Conservation (phyloP, 2,797 vertebrate species). For the Lacerta agilis region DNA sequence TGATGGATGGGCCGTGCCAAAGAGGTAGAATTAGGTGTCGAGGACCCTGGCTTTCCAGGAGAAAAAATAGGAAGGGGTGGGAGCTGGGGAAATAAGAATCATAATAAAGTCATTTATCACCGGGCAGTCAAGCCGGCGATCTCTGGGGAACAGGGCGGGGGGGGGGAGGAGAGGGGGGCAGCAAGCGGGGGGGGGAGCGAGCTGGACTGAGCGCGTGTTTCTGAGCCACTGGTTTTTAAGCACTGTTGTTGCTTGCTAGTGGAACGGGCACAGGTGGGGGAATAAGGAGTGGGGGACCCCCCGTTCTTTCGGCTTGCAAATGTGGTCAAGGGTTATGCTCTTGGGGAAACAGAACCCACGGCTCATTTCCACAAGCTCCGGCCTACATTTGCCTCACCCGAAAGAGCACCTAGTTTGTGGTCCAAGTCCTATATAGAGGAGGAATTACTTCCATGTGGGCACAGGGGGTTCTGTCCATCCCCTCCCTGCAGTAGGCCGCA, state of each 20-base stretch:
- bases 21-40: slow-evolving; percentile 40
- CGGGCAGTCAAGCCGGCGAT: slow-evolving; percentile 10
- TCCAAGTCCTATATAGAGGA: too few relatives aligned
- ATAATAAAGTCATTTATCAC: slow-evolving; percentile 44
- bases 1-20: slow-evolving; percentile 44
- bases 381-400: too few relatives aligned
- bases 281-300: not conserved
- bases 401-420: too few relatives aligned
- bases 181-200: too few relatives aligned
- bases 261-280: not conserved
- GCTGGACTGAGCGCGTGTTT: not conserved
- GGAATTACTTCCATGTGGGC: not conserved
- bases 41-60: slow-evolving; percentile 21
- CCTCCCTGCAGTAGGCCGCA: too few relatives aligned
- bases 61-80: slow-evolving; percentile 12
- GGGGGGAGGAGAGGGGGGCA: not conserved
- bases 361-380: not conserved
- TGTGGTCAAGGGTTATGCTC: not conserved
- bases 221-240: slow-evolving; percentile 17
- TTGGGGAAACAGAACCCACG: too few relatives aligned
- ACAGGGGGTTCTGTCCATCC: not conserved
- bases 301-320: not conserved
- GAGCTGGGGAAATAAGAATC: slow-evolving; percentile 23
- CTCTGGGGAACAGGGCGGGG: not conserved
- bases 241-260: not conserved